Percentiles rank a stretch among this genome's conserved stretches.
Conservation (phyloP, 2,888 invertebrate genomes). For the Drosophila fulvimacula region DNA sequence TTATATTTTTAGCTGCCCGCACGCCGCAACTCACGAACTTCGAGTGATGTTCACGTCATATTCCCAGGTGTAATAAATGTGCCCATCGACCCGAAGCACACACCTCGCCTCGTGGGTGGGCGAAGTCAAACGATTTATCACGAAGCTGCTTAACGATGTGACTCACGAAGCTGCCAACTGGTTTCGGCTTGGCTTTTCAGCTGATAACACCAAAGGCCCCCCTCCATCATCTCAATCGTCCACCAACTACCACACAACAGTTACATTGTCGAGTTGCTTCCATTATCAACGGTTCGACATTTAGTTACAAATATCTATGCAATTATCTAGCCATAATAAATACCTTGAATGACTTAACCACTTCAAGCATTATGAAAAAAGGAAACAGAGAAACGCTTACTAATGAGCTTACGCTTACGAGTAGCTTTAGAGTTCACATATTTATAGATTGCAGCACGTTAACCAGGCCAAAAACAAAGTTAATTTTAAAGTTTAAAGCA, state of each 20-base stretch:
- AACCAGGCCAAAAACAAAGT: background rate
- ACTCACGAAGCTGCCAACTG: slow-evolving; percentile 47
- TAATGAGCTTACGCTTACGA: background rate
- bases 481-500: background rate
- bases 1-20: slow-evolving; percentile 23
- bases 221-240: too few relatives aligned
- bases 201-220: slow-evolving; percentile 42
- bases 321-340: slow-evolving; percentile 24
- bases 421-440: background rate
- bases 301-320: slow-evolving; percentile 2
- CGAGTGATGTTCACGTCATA: slow-evolving; percentile 49
- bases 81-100: slow-evolving; percentile 37
- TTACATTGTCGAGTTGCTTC: slow-evolving; percentile 8
- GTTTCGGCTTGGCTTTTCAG: slow-evolving; percentile 34
- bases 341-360: slow-evolving; percentile 29
- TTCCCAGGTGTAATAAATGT: slow-evolving; percentile 37
- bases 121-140: slow-evolving; percentile 40
- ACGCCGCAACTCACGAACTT: slow-evolving; percentile 50
- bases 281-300: slow-evolving; percentile 3
- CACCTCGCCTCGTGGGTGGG: slow-evolving; percentile 42
- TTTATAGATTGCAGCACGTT: background rate
- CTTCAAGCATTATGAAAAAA: slow-evolving; percentile 9
- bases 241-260: slow-evolving; percentile 4
- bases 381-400: background rate
- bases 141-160: slow-evolving; percentile 38